Percentiles rank a stretch among this genome's conserved stretches.
Conservation (phyloP, 2,113 vertebrate species). For the Oryzias curvinotus region DNA sequence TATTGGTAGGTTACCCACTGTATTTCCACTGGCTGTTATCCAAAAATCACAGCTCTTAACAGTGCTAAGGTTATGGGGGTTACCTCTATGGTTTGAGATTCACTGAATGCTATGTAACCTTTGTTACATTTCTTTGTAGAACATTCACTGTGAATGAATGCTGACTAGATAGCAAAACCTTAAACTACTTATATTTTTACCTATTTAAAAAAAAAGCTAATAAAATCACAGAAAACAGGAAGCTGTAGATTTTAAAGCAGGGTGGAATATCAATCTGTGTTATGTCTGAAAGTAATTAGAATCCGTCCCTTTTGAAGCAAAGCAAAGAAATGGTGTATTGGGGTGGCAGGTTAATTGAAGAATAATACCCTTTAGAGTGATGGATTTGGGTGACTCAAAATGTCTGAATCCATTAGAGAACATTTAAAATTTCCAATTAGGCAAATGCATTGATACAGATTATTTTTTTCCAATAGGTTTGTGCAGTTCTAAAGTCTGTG, state of each 20-base stretch:
- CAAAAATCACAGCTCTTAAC: too few relatives aligned
- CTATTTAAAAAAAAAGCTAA: background rate
- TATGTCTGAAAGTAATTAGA: slow-evolving; percentile 81
- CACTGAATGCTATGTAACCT: background rate
- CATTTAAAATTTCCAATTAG: slow-evolving; percentile 84
- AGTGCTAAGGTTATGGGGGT: too few relatives aligned
- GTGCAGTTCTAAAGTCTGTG: slow-evolving; percentile 51
- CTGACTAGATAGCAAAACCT: background rate
- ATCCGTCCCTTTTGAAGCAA: slow-evolving; percentile 78
- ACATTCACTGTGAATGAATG: background rate
- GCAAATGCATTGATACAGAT: slow-evolving; percentile 73
- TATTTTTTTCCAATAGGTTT: slow-evolving; percentile 73
- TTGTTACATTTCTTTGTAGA: background rate
- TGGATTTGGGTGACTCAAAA: slow-evolving; percentile 85
- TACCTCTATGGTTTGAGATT: too few relatives aligned
- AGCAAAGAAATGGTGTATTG: slow-evolving; percentile 71
- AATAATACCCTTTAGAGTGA: slow-evolving; percentile 85
- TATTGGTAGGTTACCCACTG: too few relatives aligned
- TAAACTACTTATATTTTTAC: too few relatives aligned
- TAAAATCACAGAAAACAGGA: slow-evolving; percentile 27
- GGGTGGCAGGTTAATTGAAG: slow-evolving; percentile 84
- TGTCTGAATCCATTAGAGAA: slow-evolving; percentile 82
- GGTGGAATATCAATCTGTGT: slow-evolving; percentile 76
- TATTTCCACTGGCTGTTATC: too few relatives aligned
- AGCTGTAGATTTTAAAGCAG: slow-evolving; percentile 26